A percentile compares a stretch with the other conserved stretches of the same genome.
These are phyloP conservation scores for Tiliacea citrago DNA, from an alignment of 2,888 invertebrate species.

Conservation along the genomic window DNA sequence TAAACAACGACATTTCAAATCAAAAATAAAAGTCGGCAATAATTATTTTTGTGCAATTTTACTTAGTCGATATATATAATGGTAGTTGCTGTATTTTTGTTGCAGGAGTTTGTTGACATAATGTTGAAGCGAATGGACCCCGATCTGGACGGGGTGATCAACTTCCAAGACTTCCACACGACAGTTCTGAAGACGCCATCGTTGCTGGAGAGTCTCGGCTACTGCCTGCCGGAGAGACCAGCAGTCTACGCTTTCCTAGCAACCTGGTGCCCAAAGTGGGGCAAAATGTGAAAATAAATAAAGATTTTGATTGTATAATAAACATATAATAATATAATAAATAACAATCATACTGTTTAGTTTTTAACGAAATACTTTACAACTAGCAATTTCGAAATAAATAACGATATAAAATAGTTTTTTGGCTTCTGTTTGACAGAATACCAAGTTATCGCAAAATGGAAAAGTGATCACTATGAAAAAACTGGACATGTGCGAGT, in stretches of 20 bases:
- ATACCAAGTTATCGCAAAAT: background rate
- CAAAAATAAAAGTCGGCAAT: background rate
- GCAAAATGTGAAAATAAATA: slow-evolving; percentile 76
- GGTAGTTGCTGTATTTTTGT: slow-evolving; percentile 18
- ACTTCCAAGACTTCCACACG: slow-evolving; percentile 92
- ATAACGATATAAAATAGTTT: background rate
- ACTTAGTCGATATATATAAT: background rate
- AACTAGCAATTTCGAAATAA: slow-evolving; percentile 11
- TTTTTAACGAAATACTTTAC: background rate
- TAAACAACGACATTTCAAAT: background rate
- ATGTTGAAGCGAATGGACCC: slow-evolving; percentile 94
- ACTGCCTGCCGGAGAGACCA: slow-evolving; percentile 92
- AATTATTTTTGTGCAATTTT: too few species aligned
- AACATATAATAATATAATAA: background rate
- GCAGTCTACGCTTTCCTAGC: slow-evolving; percentile 86
- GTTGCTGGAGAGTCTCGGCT: slow-evolving; percentile 93
- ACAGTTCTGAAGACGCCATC: slow-evolving; percentile 92
- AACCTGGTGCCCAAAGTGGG: slow-evolving; percentile 87
- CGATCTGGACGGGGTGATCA: slow-evolving; percentile 94
- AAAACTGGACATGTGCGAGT: too few species aligned
- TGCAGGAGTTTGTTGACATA: slow-evolving; percentile 93
- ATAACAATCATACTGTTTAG: background rate
- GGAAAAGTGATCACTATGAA: background rate
- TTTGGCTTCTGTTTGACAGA: background rate
- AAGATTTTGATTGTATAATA: background rate